Conservation (phyloP, 2,113 vertebrate species). For the Coregonus clupeaformis region DNA sequence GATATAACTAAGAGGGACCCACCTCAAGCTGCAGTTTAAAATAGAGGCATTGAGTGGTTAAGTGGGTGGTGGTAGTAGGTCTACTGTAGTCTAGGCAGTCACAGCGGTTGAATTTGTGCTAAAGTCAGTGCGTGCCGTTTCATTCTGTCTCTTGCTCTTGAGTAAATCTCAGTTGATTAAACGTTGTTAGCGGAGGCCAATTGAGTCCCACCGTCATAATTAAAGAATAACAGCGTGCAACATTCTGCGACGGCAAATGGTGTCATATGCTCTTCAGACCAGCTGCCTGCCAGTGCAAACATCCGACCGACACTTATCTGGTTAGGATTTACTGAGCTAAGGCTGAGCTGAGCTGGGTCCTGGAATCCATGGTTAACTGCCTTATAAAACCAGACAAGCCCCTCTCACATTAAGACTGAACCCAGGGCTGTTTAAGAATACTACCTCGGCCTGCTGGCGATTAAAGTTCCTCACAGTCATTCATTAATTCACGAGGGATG, state of each 20-base stretch:
- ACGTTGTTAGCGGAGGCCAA: slow-evolving; percentile 71
- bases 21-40: neutral
- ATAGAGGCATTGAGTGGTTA: neutral
- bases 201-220: slow-evolving; percentile 78
- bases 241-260: slow-evolving; percentile 76
- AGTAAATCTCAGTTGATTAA: slow-evolving; percentile 74
- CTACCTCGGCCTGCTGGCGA: slow-evolving; percentile 3
- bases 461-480: slow-evolving; percentile 14
- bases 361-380: slow-evolving; percentile 8
- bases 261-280: slow-evolving; percentile 79
- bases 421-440: slow-evolving; percentile 10
- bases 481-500: neutral
- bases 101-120: neutral
- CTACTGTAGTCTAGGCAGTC: slow-evolving; percentile 31
- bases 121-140: slow-evolving; percentile 53
- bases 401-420: slow-evolving; percentile 11
- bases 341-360: neutral
- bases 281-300: slow-evolving; percentile 25
- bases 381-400: slow-evolving; percentile 9
- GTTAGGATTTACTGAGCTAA: slow-evolving; percentile 25
- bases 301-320: slow-evolving; percentile 29
- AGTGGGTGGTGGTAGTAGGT: neutral
- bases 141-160: slow-evolving; percentile 60
- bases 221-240: slow-evolving; percentile 82
- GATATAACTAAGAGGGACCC: neutral